A percentile compares a stretch with the other conserved stretches of the same genome.
These are phyloP conservation scores for Conomelus anceps DNA, from an alignment of 2,888 invertebrate genomes.

Conservation along the genomic window DNA sequence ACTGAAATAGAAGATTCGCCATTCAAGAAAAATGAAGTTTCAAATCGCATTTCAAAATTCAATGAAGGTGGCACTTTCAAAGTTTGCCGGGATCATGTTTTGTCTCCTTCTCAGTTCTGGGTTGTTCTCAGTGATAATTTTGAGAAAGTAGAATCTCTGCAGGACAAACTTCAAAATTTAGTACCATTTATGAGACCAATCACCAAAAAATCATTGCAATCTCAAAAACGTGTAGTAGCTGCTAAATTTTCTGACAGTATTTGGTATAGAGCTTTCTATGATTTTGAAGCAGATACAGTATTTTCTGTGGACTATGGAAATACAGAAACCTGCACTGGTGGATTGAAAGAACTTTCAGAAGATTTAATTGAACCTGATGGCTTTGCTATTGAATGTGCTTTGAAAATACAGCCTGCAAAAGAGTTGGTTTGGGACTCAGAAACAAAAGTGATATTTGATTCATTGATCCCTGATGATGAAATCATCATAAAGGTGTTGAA, in stretches of 20 bases:
- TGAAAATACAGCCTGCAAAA: slow-evolving; percentile 51
- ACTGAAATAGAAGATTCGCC: slow-evolving; percentile 23
- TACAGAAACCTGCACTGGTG: slow-evolving; percentile 44
- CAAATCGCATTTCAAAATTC: slow-evolving; percentile 33
- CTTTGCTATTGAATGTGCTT: slow-evolving; percentile 26
- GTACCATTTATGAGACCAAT: slow-evolving; percentile 37
- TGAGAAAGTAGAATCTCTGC: slow-evolving; percentile 52
- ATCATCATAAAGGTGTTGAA: slow-evolving; percentile 19
- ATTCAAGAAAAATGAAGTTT: slow-evolving; percentile 36
- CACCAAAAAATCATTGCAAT: slow-evolving; percentile 1
- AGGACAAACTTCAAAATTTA: slow-evolving; percentile 56
- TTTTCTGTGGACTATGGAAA: slow-evolving; percentile 65
- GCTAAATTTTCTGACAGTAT: slow-evolving; percentile 57
- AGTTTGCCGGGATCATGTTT: slow-evolving; percentile 59
- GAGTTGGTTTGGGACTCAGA: slow-evolving; percentile 57
- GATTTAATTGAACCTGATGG: slow-evolving; percentile 24
- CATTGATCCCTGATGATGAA: slow-evolving; percentile 59
- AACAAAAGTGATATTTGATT: slow-evolving; percentile 58
- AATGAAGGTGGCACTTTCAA: slow-evolving; percentile 36
- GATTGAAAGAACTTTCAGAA: slow-evolving; percentile 42
- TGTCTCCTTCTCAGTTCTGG: slow-evolving; percentile 70
- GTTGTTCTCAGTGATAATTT: slow-evolving; percentile 56
- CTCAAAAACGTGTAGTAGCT: slow-evolving; percentile 47
- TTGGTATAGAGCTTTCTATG: slow-evolving; percentile 59
- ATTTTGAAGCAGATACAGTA: slow-evolving; percentile 52